Evolutionary conservation across 2,797 vertebrate genomes (phyloP).

Genomic region (Arnoldichthys spilopterus): DNA sequence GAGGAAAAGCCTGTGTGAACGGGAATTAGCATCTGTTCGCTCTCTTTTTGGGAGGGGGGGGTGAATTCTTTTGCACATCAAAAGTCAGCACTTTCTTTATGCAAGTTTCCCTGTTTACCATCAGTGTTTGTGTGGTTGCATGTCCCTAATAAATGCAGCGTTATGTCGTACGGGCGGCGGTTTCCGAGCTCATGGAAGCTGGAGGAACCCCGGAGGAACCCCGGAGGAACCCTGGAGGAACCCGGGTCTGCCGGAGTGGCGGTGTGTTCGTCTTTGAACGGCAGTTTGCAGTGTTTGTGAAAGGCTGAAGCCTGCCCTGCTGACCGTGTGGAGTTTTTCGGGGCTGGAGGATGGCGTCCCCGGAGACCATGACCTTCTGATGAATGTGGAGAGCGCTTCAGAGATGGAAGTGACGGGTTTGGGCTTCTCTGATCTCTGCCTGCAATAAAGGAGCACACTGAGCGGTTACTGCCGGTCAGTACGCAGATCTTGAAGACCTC

Average conservation of each 20-base stretch:
- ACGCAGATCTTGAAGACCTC: not conserved
- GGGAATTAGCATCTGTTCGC: not conserved
- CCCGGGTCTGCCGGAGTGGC: not conserved
- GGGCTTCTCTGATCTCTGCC: slow-evolving; percentile 2
- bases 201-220: too few species aligned
- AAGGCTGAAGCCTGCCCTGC: not conserved
- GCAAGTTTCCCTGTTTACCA: not conserved
- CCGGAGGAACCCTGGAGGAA: too few species aligned
- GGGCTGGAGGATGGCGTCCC: slow-evolving; percentile 1
- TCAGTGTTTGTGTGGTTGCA: not conserved
- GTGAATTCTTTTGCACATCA: slow-evolving; percentile 5
- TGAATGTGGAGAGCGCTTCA: slow-evolving; percentile 27
- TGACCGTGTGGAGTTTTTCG: not conserved
- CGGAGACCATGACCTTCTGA: slow-evolving; percentile 17
- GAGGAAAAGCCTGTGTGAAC: not conserved
- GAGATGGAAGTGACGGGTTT: slow-evolving; percentile 1
- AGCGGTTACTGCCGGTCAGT: not conserved
- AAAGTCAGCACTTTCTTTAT: not conserved
- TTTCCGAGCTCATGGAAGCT: too few species aligned
- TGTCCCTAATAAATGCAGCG: slow-evolving; percentile 31
- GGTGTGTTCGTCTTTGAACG: slow-evolving; percentile 16
- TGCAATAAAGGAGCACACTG: not conserved
- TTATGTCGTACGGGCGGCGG: slow-evolving; percentile 11
- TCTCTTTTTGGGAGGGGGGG: not conserved
- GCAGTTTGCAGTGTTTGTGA: slow-evolving; percentile 24